Conservation (phyloP, 1,140 invertebrate species). For the Drosophila athabasca region DNA sequence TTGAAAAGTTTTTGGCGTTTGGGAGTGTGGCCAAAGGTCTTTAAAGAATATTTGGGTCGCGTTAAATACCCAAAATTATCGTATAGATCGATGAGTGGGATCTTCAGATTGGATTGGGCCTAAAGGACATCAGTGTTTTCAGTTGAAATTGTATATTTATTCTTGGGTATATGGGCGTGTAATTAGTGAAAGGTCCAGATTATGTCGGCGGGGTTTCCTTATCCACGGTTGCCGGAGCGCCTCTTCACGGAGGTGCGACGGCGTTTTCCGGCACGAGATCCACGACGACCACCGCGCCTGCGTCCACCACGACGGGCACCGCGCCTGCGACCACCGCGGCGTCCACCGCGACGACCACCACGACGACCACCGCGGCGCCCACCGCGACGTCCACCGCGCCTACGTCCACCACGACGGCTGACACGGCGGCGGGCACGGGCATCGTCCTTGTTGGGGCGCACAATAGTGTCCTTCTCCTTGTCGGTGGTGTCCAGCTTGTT, state of each 20-base stretch:
- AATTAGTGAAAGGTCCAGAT: no score
- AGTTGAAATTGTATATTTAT: no score
- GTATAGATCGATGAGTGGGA: background rate
- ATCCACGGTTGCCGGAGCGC: slow-evolving; percentile 43
- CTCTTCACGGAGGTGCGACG: slow-evolving; percentile 45
- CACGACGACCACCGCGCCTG: slow-evolving; percentile 46
- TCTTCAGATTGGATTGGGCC: slow-evolving; percentile 30
- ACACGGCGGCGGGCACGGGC: slow-evolving; percentile 62
- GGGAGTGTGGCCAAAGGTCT: background rate
- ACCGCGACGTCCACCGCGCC: slow-evolving; percentile 23
- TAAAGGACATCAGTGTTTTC: background rate
- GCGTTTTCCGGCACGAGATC: slow-evolving; percentile 33
- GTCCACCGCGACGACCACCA: slow-evolving; percentile 18
- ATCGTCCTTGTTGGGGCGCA: slow-evolving; percentile 50
- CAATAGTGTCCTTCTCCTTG: slow-evolving; percentile 35
- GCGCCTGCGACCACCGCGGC: slow-evolving; percentile 25
- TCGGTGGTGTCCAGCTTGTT: slow-evolving; percentile 17
- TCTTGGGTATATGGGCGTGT: no score
- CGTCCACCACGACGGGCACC: slow-evolving; percentile 21
- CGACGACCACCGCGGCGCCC: slow-evolving; percentile 16
- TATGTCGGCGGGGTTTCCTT: slow-evolving; percentile 1
- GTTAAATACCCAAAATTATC: background rate
- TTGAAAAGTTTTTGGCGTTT: background rate
- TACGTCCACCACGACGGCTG: slow-evolving; percentile 23
- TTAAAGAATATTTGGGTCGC: background rate